phyloP scores from a whole-genome alignment of 2,113 vertebrate species.

The Erpornis zantholeuca region DNA sequence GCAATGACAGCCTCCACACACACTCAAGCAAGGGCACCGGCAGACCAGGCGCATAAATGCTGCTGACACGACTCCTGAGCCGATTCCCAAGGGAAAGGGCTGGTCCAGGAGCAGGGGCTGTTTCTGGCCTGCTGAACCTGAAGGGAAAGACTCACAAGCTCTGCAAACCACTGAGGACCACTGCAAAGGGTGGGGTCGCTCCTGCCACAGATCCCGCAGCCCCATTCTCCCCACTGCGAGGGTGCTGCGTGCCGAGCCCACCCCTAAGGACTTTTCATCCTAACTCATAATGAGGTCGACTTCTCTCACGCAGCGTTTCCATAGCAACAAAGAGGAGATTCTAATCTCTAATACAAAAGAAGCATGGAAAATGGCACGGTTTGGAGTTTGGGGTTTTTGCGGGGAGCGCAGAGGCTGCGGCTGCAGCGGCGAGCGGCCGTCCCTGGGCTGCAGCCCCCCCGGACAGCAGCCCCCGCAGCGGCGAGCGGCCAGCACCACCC shows the following conservation, averaged over 20 bases:
- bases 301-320: conserved; percentile 27
- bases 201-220: background rate
- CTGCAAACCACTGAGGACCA: background rate
- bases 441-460: background rate
- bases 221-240: background rate
- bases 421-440: background rate
- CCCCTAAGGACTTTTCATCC: background rate
- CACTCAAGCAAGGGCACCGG: fast-evolving
- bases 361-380: background rate
- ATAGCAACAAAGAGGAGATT: conserved; percentile 30
- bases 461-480: fast-evolving
- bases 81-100: background rate
- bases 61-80: fast-evolving
- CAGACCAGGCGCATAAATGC: background rate
- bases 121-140: background rate
- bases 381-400: background rate
- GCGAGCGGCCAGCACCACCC: background rate
- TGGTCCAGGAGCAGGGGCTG: background rate
- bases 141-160: background rate
- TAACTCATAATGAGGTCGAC: conserved; percentile 1
- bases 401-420: background rate
- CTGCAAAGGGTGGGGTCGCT: background rate
- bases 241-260: background rate
- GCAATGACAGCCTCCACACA: background rate
- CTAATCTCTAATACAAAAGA: conserved; percentile 23